A percentile compares a stretch with the other conserved stretches of the same genome.
phyloP scores from a whole-genome alignment of 2,888 invertebrate species.

The Callinectes sapidus region DNA sequence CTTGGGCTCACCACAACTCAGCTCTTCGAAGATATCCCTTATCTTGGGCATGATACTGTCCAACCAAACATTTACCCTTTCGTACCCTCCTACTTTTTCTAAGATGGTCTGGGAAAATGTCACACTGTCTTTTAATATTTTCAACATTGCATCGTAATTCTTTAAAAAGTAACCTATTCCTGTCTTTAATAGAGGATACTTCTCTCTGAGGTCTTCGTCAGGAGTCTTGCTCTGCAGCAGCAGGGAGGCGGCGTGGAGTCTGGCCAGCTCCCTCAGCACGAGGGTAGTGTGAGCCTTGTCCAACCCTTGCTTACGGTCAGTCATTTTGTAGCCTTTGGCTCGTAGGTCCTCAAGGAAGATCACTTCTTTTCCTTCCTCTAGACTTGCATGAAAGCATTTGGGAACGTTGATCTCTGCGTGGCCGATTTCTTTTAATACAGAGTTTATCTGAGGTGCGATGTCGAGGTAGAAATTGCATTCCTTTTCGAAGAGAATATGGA shows the following conservation, averaged over 20 bases:
- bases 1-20: not conserved
- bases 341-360: slow-evolving; percentile 56
- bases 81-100: not conserved
- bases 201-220: slow-evolving; percentile 14
- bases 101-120: not conserved
- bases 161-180: not conserved
- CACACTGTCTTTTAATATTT: not conserved
- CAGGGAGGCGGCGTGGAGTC: slow-evolving; percentile 64
- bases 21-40: not conserved
- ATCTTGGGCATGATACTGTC: not conserved
- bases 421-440: not conserved
- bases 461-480: slow-evolving; percentile 53
- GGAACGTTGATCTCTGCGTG: slow-evolving; percentile 32
- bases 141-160: not conserved
- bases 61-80: not conserved
- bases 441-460: slow-evolving; percentile 49
- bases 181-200: not conserved
- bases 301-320: slow-evolving; percentile 55
- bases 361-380: slow-evolving; percentile 44
- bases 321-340: slow-evolving; percentile 58
- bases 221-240: slow-evolving; percentile 44
- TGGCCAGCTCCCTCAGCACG: slow-evolving; percentile 62
- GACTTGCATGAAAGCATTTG: slow-evolving; percentile 34
- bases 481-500: slow-evolving; percentile 42
- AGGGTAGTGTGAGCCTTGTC: slow-evolving; percentile 58